phyloP scores from a whole-genome alignment of 2,113 vertebrate species.

The Brachyhypopomus gauderio region DNA sequence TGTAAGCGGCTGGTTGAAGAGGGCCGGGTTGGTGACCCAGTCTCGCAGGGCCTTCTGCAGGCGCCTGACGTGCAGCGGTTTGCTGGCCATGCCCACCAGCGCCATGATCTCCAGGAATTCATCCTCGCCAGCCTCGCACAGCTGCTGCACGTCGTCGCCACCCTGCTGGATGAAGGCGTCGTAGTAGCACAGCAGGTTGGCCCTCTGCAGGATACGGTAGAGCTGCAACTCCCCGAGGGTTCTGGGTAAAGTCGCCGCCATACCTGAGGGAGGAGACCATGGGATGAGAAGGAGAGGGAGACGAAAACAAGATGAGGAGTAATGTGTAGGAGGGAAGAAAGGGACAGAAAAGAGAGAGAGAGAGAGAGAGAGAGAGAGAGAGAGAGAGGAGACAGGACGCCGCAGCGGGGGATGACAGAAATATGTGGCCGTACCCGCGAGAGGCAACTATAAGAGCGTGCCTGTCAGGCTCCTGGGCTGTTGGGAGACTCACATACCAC shows the following conservation, averaged over 20 bases:
- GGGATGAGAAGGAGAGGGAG: not conserved
- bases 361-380: not conserved
- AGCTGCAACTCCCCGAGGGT: conserved; percentile 98
- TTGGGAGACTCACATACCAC: conserved; percentile 79
- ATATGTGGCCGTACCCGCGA: conserved; percentile 42
- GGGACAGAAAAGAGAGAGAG: not conserved
- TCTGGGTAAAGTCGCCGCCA: conserved; percentile 92
- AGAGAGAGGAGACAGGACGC: conserved; percentile 36
- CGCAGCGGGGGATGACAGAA: conserved; percentile 59
- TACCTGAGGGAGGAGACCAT: conserved; percentile 70
- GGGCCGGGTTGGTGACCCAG: conserved; percentile 96
- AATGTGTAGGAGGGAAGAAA: not conserved
- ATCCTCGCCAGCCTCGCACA: conserved; percentile 96
- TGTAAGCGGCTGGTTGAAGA: conserved; percentile 96
- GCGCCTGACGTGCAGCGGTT: conserved; percentile 92
- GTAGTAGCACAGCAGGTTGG: conserved; percentile 94
- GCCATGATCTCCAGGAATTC: conserved; percentile 99
- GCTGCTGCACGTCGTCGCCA: conserved; percentile 96
- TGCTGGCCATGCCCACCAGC: conserved; percentile 97
- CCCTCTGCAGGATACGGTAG: conserved; percentile 93
- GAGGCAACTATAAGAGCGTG: conserved; percentile 59
- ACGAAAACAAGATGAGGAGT: conserved; percentile 1
- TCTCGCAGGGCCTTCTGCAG: conserved; percentile 95
- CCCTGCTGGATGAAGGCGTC: conserved; percentile 99
- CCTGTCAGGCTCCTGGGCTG: conserved; percentile 60